Base-by-base conservation (phyloP, 2,113 vertebrate genomes). In the Ranitomeya imitator region DNA sequence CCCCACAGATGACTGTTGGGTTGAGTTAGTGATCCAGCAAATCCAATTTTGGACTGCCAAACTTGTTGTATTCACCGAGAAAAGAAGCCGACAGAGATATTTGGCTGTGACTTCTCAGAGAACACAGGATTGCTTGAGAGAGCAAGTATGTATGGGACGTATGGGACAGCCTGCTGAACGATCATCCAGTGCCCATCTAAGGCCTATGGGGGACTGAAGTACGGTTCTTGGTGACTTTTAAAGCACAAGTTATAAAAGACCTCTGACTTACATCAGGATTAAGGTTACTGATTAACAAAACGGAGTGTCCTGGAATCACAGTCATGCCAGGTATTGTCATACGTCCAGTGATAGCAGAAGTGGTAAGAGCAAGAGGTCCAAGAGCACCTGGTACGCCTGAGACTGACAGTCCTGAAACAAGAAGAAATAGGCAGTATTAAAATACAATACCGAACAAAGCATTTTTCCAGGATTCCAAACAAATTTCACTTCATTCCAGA, bases 261-360 rank as follows among this genome's bases (percentile, higher is more conserved):
- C 14, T 16, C 14, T 19, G 88, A 93, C 96, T 95, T 93, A 97
- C 97, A 76, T 97, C 95, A 90, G 95, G 90, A 89, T 97, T 97
- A 90, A 97, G 95, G 90, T 97, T 97, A 91, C 93, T 96, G 90
- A 97, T 95, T 9, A 97, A 91, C 14, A 97, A 92, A 90, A 97
- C 96, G 0, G 94, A 94, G 90, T 94, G 96, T 89, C 90, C 91
- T 84, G 93, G 88, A 55, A 92, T 52, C 13, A 85, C 90, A 84
- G 90, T 18, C 90, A 90, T 85, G 54, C 89, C 90, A 80, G 94
- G 93, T 91, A 92, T 7, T 90, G 91, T 69, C 91, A 94, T 92
- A 14, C 93, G 92, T 83, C 92, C 94, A 88, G 94, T 85, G 1
- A 73, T 83, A 79, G 93, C 89, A 88, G 94, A 90, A 4, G 92